Percentiles rank a stretch among this genome's conserved stretches.
phyloP scores from a whole-genome alignment of 2,113 vertebrate species.

The Aphyosemion australe region DNA sequence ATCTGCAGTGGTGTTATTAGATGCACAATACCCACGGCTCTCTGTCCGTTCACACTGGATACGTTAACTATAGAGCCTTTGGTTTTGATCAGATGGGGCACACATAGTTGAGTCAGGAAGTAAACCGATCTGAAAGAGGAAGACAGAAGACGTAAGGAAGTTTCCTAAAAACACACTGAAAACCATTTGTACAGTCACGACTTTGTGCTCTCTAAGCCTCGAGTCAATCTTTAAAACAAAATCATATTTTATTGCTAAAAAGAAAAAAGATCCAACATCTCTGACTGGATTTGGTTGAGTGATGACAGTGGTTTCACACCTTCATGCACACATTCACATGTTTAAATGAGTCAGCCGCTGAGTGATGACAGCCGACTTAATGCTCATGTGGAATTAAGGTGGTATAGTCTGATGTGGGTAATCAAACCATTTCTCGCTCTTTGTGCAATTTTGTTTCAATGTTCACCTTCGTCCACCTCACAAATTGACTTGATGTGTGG shows the following conservation, averaged over 20 bases:
- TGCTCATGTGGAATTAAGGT: neutral
- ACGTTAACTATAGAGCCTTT: constrained; percentile 83
- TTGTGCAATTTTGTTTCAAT: neutral
- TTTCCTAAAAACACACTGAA: neutral
- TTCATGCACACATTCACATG: neutral
- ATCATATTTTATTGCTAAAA: constrained; percentile 2
- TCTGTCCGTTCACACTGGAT: constrained; percentile 83
- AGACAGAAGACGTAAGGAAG: neutral
- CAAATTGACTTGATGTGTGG: neutral
- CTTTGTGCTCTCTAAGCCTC: neutral
- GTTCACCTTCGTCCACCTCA: constrained; percentile 8
- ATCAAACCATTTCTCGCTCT: neutral
- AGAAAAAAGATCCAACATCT: neutral
- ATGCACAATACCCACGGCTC: constrained; percentile 75
- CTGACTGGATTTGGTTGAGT: neutral
- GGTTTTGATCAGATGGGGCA: constrained; percentile 81
- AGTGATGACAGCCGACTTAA: neutral
- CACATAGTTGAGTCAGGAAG: constrained; percentile 81
- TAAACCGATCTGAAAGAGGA: constrained; percentile 71
- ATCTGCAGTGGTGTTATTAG: neutral
- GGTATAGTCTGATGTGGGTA: neutral
- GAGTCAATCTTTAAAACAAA: neutral
- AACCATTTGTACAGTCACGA: neutral
- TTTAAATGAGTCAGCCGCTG: neutral
- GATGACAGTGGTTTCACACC: neutral